A percentile compares a stretch with the other conserved stretches of the same genome.
Evolutionary conservation across 1,140 invertebrate species (phyloP).

Genomic region (Dufourea novaeangliae): DNA sequence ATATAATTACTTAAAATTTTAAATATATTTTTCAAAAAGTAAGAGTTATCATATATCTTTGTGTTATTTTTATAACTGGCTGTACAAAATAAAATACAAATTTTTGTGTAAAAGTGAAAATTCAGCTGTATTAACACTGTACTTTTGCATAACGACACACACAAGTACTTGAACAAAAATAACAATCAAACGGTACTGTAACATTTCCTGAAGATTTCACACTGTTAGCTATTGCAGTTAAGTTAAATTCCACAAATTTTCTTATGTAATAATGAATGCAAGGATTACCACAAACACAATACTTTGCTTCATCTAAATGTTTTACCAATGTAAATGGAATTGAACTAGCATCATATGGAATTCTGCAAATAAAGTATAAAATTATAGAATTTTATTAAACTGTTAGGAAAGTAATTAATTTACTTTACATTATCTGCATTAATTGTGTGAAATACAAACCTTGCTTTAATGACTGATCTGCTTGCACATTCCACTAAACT

Average conservation of each 20-base stretch:
- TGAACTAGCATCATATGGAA: constrained; percentile 82
- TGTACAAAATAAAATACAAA: constrained; percentile 11
- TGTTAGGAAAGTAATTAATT: too few species aligned
- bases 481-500: constrained; percentile 70
- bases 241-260: constrained; percentile 75
- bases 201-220: constrained; percentile 75
- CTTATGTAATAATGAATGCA: constrained; percentile 81
- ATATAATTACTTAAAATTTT: not conserved
- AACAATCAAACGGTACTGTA: constrained; percentile 82
- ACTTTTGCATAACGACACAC: constrained; percentile 41
- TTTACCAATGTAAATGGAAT: constrained; percentile 84
- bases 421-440: not conserved
- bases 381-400: constrained; percentile 9
- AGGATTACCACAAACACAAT: constrained; percentile 84
- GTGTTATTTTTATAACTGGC: not conserved
- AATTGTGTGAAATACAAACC: constrained; percentile 68
- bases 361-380: constrained; percentile 70
- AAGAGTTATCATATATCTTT: too few species aligned
- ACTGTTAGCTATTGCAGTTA: constrained; percentile 77
- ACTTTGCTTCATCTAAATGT: constrained; percentile 84
- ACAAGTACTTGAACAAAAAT: constrained; percentile 84
- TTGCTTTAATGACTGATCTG: constrained; percentile 70
- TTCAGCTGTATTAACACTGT: not conserved
- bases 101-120: not conserved
- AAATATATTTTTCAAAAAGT: not conserved